A percentile compares a stretch with the other conserved stretches of the same genome.
Evolutionary conservation across 2,113 vertebrate genomes (phyloP).

Genomic region (Pao palembangensis): DNA sequence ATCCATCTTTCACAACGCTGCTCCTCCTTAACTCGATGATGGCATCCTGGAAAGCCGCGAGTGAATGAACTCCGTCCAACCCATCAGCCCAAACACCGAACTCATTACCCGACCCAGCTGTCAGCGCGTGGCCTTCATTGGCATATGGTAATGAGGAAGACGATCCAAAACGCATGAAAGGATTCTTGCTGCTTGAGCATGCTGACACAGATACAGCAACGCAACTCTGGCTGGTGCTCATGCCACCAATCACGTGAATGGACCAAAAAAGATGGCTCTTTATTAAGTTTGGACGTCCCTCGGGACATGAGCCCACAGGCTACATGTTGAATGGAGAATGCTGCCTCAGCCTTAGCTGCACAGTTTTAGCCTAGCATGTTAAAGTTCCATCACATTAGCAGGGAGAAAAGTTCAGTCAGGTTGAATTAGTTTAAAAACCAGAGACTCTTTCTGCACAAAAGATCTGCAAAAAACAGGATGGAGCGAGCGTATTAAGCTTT

Average conservation of each 20-base stretch:
- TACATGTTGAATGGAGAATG: conserved; percentile 7
- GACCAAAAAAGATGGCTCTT: conserved; percentile 2
- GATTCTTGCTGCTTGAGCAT: conserved; percentile 15
- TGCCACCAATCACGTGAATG: too few relatives aligned
- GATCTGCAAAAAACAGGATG: conserved; percentile 1
- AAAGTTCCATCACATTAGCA: conserved; percentile 4
- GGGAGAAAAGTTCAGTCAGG: not conserved
- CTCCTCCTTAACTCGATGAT: conserved; percentile 9
- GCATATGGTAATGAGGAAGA: conserved; percentile 58
- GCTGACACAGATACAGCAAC: too few relatives aligned
- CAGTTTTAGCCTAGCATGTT: conserved; percentile 6
- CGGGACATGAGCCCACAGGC: conserved; percentile 19
- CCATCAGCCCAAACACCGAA: conserved; percentile 29
- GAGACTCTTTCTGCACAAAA: conserved; percentile 8
- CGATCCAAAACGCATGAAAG: conserved; percentile 47
- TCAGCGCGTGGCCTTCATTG: conserved; percentile 47
- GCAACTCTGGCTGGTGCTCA: too few relatives aligned
- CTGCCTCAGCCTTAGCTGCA: not conserved
- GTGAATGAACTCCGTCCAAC: conserved; percentile 41
- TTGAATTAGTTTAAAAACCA: conserved; percentile 15
- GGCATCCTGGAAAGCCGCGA: conserved; percentile 8
- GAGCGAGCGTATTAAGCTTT: conserved; percentile 4
- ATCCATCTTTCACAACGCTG: conserved; percentile 30
- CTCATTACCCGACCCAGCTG: conserved; percentile 42
- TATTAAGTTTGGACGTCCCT: conserved; percentile 26